phyloP scores from a whole-genome alignment of 2,888 invertebrate species.

The Leptinotarsa haldemani region DNA sequence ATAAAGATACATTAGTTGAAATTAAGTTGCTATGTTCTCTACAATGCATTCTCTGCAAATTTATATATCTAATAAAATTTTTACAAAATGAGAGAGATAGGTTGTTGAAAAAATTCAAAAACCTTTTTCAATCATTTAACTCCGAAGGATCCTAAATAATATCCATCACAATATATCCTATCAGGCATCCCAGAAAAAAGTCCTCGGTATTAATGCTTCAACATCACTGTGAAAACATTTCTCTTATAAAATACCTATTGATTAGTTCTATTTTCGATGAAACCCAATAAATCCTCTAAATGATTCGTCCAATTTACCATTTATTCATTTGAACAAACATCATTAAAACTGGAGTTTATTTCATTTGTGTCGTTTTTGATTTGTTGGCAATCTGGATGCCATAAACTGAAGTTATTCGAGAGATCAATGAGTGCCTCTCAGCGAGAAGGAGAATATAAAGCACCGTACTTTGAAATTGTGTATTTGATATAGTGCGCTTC shows the following conservation, averaged over 20 bases:
- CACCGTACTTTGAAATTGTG: background rate
- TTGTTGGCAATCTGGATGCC: background rate
- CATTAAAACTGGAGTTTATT: background rate
- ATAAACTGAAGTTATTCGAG: conserved; percentile 3
- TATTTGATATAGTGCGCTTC: conserved; percentile 1
- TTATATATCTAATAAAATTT: too few species aligned
- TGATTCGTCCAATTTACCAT: conserved; percentile 6
- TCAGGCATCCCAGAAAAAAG: background rate
- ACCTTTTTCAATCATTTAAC: too few species aligned
- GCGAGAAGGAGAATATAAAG: background rate
- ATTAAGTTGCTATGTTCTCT: too few species aligned
- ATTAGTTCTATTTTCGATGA: background rate
- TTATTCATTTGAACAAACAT: background rate
- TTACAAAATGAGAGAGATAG: too few species aligned
- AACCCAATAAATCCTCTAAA: background rate
- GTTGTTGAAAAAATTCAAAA: too few species aligned
- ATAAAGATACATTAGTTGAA: too few species aligned
- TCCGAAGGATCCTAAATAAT: too few species aligned
- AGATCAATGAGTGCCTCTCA: background rate
- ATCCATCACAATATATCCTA: background rate
- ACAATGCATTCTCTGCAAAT: too few species aligned
- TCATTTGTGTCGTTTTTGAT: background rate
- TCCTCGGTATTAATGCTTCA: background rate
- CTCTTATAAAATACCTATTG: background rate
- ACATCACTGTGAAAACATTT: background rate